Base-by-base conservation (phyloP, 2,797 vertebrate genomes). In the Cossypha polioptera region DNA sequence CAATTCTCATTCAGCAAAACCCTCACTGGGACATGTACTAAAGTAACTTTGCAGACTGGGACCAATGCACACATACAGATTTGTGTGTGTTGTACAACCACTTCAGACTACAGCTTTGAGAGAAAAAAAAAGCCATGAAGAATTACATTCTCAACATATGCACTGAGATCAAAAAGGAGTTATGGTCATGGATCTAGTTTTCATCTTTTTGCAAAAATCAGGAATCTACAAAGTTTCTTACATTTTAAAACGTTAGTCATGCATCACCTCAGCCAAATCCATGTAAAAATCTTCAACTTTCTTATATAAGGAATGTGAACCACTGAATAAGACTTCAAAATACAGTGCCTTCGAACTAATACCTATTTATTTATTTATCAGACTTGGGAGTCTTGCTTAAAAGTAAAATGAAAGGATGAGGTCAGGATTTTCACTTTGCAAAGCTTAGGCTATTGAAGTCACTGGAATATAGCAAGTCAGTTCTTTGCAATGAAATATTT, bases 1-100 rank as follows among this genome's bases (percentile, higher is more conserved):
- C 95, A 94, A 67, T 88, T 84, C 85, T 94, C 83, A 91, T 84
- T 92, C 82, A 94, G 76, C 82, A 95, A 86, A 92, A 83, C 55
- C 63, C 91, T 90, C 91, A 20, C 58, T 84, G 91, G 84, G 87
- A 84, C 67, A 54, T 0, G 4, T 12, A 72, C 66, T 81, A 42
- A 91, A 88, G 82, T 59, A 83, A 91, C 79, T 93, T 48, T 67
- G 47, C 87, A 92, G 79, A 76, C 55, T 73, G 69, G 51, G 73
- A 78, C 79, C 66, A 75, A 63, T 4, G 47, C 51, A 43, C 17
- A 18, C 43, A 72, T 7, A 48, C 2, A 88, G 53, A 94, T 84
- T 33, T 61, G 75, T 68, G 67, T 35, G 62, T 61, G 47, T 66
- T 72, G 50, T 86, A 79, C 67, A 91, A 77, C 17, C 15, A 58